Conservation (phyloP, 1,140 invertebrate species). For the Trinorchestia longiramus region DNA sequence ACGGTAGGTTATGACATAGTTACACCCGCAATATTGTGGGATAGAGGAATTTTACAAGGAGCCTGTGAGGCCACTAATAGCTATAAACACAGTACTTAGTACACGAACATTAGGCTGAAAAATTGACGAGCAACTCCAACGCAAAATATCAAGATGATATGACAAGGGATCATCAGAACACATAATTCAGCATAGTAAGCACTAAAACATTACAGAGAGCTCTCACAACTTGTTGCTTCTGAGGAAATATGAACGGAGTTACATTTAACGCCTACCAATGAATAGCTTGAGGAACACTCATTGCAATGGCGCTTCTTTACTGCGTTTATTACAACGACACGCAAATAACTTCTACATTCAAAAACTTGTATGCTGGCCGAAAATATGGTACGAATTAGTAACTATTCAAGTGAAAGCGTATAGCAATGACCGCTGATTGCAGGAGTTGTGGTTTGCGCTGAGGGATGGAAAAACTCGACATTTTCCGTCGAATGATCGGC, state of each 20-base stretch:
- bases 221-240: neutral
- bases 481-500: neutral
- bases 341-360: neutral
- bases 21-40: neutral
- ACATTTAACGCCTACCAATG: neutral
- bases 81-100: neutral
- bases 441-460: neutral
- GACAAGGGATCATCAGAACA: neutral
- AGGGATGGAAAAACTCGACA: neutral
- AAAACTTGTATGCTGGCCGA: neutral
- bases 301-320: neutral
- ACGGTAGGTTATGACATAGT: neutral
- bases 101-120: neutral
- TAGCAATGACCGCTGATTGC: neutral
- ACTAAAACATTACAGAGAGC: neutral
- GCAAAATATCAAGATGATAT: neutral
- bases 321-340: neutral
- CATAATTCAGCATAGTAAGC: neutral
- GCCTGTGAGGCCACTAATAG: neutral
- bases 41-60: neutral
- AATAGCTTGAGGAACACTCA: neutral
- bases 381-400: neutral
- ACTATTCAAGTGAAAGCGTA: neutral
- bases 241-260: neutral
- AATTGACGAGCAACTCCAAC: neutral